These are phyloP conservation scores for Cheilosia variabilis DNA, from an alignment of 2,888 invertebrate genomes.

Conservation along the genomic window DNA sequence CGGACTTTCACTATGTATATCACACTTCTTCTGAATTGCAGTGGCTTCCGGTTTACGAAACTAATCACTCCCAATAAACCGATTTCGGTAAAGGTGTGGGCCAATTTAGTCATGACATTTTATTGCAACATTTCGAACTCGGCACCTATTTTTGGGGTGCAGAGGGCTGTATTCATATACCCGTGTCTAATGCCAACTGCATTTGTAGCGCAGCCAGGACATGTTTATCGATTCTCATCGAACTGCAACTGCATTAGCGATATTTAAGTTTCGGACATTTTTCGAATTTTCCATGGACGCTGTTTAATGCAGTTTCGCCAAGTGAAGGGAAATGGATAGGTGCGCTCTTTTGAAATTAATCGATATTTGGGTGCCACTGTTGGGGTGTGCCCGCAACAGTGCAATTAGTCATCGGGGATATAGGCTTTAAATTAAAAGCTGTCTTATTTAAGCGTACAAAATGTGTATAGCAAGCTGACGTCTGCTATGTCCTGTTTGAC, in stretches of 20 bases:
- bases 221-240: slow-evolving; percentile 24
- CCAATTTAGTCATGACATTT: slow-evolving; percentile 21
- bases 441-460: no score
- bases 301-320: neutral
- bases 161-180: neutral
- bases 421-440: no score
- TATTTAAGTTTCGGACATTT: slow-evolving; percentile 10
- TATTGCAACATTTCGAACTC: neutral
- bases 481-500: no score
- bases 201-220: slow-evolving; percentile 32
- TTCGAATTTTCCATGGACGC: neutral
- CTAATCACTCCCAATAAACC: slow-evolving; percentile 17
- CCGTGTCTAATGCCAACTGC: slow-evolving; percentile 9
- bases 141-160: slow-evolving; percentile 1
- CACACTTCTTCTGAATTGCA: slow-evolving; percentile 15
- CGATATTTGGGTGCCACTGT: neutral
- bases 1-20: slow-evolving; percentile 32
- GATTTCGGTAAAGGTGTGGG: slow-evolving; percentile 31
- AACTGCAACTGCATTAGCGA: slow-evolving; percentile 38
- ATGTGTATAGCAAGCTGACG: no score
- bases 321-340: neutral
- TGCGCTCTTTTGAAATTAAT: neutral
- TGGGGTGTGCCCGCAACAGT: no score
- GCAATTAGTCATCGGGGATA: no score
- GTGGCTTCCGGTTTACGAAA: slow-evolving; percentile 27